Conservation (phyloP, 30 jellyfish, hydroid and myxozoan species). For the Nemopilema nomurai region DNA sequence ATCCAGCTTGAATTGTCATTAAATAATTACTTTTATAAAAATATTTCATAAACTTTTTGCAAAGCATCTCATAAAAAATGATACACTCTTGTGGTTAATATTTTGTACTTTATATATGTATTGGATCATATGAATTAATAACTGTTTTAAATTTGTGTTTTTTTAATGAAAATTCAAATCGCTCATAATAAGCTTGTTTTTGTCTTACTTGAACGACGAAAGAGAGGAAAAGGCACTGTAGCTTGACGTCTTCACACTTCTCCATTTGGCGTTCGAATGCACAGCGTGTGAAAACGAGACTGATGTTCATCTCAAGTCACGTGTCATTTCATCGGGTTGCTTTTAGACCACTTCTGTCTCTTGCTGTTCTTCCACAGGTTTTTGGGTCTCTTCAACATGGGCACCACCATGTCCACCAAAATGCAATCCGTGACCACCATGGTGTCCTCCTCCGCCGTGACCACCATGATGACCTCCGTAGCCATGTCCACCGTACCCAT, state of each 20-base stretch:
- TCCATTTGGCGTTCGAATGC: too few species aligned
- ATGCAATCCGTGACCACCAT: constrained; percentile 40
- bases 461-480: constrained; percentile 43
- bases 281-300: not conserved
- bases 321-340: not conserved
- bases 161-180: not conserved
- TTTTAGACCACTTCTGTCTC: not conserved
- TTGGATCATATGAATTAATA: too few species aligned
- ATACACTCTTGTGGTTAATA: too few species aligned
- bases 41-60: too few species aligned
- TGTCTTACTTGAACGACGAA: not conserved
- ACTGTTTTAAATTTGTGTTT: too few species aligned
- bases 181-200: not conserved
- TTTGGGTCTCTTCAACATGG: constrained; percentile 4
- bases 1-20: too few species aligned
- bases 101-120: too few species aligned
- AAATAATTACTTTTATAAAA: too few species aligned
- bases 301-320: too few species aligned
- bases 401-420: constrained; percentile 53
- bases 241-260: too few species aligned
- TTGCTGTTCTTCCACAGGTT: not conserved
- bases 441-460: constrained; percentile 35
- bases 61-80: too few species aligned
- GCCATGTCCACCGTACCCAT: constrained; percentile 12
- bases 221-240: not conserved